These are phyloP conservation scores for Raja brachyura DNA, from an alignment of 2,113 vertebrate genomes.

Conservation along the genomic window DNA sequence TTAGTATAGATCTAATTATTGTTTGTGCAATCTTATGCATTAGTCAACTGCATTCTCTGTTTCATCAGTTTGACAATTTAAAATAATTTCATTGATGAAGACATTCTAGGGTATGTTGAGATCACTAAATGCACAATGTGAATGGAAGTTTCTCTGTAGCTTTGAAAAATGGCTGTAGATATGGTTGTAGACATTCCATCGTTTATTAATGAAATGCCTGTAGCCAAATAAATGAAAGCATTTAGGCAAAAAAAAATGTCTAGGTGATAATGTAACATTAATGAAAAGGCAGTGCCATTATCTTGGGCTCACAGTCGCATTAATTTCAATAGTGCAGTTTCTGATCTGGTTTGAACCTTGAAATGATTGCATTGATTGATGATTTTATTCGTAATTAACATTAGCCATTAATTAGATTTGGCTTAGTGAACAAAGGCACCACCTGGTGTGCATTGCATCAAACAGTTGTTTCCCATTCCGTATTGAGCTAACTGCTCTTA, in stretches of 20 bases:
- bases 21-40: neutral
- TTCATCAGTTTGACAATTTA: neutral
- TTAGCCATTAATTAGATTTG: slow-evolving; percentile 16
- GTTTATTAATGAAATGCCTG: neutral
- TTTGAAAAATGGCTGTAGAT: neutral
- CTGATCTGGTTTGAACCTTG: slow-evolving; percentile 6
- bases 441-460: neutral
- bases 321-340: neutral
- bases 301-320: neutral
- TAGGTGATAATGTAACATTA: neutral
- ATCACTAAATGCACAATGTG: neutral
- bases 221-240: neutral
- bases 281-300: slow-evolving; percentile 16
- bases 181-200: neutral
- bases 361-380: neutral
- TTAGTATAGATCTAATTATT: neutral
- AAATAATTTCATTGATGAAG: neutral
- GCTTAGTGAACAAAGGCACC: neutral
- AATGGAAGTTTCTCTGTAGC: neutral
- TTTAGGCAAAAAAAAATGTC: neutral
- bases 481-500: neutral
- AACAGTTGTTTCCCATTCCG: neutral
- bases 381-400: neutral
- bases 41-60: neutral
- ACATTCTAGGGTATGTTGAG: neutral